These are phyloP conservation scores for Zaprionus taronus DNA, from an alignment of 1,140 invertebrate species.

Conservation along the genomic window DNA sequence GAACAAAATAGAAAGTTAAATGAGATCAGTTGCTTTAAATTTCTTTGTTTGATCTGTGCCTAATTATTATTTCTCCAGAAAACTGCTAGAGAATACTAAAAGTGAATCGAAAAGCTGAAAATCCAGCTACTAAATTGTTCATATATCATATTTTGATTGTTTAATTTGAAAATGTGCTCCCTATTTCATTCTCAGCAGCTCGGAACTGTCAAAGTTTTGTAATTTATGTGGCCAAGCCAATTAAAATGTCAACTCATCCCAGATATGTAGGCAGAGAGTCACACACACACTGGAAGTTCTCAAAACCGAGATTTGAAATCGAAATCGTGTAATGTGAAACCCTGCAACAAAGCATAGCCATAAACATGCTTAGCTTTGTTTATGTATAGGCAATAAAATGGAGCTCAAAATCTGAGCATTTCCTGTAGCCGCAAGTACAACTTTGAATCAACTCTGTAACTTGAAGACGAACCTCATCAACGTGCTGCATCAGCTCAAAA, in stretches of 20 bases:
- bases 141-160: conserved; percentile 26
- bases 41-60: background rate
- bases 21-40: conserved; percentile 9
- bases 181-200: conserved; percentile 19
- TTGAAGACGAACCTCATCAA: background rate
- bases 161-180: conserved; percentile 16
- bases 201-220: conserved; percentile 48
- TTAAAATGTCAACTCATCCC: conserved; percentile 64
- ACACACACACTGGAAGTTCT: conserved; percentile 14
- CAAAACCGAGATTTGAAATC: conserved; percentile 23
- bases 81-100: background rate
- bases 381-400: conserved; percentile 35
- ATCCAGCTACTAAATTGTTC: background rate
- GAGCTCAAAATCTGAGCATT: conserved; percentile 33
- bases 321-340: conserved; percentile 44
- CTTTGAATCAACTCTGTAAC: conserved; percentile 8
- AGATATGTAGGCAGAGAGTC: conserved; percentile 1
- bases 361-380: conserved; percentile 42
- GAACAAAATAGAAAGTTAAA: conserved; percentile 35
- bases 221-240: conserved; percentile 65
- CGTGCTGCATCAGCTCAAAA: conserved; percentile 11
- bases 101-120: background rate
- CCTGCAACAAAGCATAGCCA: conserved; percentile 24
- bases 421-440: conserved; percentile 11
- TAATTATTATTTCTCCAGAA: background rate